These are phyloP conservation scores for Percina caprodes DNA, from an alignment of 2,113 vertebrate species.

Conservation along the genomic window DNA sequence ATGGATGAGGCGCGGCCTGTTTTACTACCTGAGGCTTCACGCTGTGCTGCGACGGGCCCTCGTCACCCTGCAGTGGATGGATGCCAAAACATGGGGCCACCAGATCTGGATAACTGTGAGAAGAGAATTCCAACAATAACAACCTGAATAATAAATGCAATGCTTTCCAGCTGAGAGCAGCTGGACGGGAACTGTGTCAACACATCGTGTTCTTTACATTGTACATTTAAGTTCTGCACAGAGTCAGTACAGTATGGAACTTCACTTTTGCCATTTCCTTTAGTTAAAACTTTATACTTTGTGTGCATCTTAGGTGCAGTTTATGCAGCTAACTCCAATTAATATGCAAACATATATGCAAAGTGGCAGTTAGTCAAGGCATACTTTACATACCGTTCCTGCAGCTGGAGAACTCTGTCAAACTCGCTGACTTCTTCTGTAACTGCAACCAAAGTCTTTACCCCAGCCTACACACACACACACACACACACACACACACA, in stretches of 20 bases:
- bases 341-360: background rate
- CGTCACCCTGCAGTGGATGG: conserved; percentile 50
- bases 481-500: conserved; percentile 13
- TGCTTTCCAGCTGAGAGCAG: conserved; percentile 15
- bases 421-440: conserved; percentile 80
- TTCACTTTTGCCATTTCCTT: background rate
- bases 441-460: conserved; percentile 74
- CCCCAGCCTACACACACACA: conserved; percentile 66
- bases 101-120: conserved; percentile 72
- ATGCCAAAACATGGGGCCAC: conserved; percentile 68
- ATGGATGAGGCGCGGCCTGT: background rate
- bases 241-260: background rate
- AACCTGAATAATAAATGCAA: conserved; percentile 14
- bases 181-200: background rate
- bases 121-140: background rate
- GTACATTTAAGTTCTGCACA: background rate
- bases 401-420: conserved; percentile 71
- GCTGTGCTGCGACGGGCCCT: conserved; percentile 33
- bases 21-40: conserved; percentile 53
- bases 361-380: too few species aligned
- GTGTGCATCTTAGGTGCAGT: background rate
- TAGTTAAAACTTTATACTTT: background rate
- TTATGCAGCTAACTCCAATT: background rate
- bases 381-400: conserved; percentile 71
- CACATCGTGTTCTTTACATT: background rate